Evolutionary conservation across 2,113 vertebrate genomes (phyloP).

Genomic region (Romanogobio albipinnatus): DNA sequence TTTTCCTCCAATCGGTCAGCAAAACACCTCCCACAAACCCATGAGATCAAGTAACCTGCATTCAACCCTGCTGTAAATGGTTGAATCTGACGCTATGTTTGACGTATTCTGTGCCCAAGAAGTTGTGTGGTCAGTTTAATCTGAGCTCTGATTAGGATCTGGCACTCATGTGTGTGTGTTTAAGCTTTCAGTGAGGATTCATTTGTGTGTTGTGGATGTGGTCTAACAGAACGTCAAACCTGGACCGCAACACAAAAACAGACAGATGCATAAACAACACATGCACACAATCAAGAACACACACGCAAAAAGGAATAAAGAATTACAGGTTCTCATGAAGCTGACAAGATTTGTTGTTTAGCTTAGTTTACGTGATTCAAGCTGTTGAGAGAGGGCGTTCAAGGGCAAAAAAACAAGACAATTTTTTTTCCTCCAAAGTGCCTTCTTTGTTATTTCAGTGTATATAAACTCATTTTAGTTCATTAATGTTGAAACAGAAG

Average conservation of each 20-base stretch:
- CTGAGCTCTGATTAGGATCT: slow-evolving; percentile 8
- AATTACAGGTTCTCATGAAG: not conserved
- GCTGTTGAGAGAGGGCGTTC: not conserved
- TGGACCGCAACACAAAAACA: not conserved
- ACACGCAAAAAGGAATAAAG: not conserved
- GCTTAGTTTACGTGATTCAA: slow-evolving; percentile 3
- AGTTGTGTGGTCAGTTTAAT: slow-evolving; percentile 18
- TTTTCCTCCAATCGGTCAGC: not conserved
- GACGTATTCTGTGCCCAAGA: not conserved
- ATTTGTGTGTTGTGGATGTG: not conserved
- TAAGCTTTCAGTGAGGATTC: not conserved
- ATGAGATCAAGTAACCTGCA: not conserved
- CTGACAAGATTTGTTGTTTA: not conserved
- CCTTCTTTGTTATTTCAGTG: not conserved
- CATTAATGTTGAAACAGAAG: slow-evolving; percentile 1
- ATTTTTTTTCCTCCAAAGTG: not conserved
- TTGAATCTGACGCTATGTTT: not conserved
- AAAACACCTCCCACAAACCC: slow-evolving; percentile 1
- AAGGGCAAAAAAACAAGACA: slow-evolving; percentile 3
- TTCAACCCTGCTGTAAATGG: not conserved
- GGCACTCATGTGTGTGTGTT: slow-evolving; percentile 17
- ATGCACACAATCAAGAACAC: slow-evolving; percentile 15
- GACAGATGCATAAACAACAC: slow-evolving; percentile 14
- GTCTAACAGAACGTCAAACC: not conserved
- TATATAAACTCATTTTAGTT: slow-evolving; percentile 9